A percentile compares a stretch with the other conserved stretches of the same genome.
Conservation (phyloP, 2,113 vertebrate genomes). For the Bufo gargarizans region DNA sequence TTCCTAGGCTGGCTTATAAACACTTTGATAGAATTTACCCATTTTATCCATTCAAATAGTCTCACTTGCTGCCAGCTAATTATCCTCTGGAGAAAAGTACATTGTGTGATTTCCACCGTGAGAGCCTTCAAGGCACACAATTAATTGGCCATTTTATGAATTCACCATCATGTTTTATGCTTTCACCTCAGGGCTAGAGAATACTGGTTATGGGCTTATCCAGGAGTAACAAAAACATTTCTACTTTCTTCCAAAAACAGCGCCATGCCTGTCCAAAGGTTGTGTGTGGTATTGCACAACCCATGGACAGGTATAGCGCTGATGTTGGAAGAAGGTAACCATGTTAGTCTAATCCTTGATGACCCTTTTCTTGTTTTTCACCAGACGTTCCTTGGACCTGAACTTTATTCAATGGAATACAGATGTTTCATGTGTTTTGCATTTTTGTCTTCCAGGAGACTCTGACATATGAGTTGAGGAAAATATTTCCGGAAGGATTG, state of each 20-base stretch:
- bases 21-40: not conserved
- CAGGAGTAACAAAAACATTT: not conserved
- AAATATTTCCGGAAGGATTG: slow-evolving; percentile 15
- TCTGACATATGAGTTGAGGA: not conserved
- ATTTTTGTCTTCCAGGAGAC: slow-evolving; percentile 61
- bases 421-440: slow-evolving; percentile 40
- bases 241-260: not conserved
- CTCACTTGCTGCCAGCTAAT: not conserved
- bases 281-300: not conserved
- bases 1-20: not conserved
- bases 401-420: slow-evolving; percentile 9
- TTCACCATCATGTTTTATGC: slow-evolving; percentile 11
- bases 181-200: not conserved
- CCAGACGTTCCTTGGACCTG: not conserved
- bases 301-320: not conserved
- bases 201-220: not conserved
- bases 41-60: not conserved
- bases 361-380: not conserved
- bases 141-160: slow-evolving; percentile 1
- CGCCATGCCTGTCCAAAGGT: not conserved
- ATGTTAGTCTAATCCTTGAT: not conserved
- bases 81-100: not conserved
- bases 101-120: not conserved
- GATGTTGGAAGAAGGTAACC: not conserved
- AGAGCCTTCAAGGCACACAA: not conserved